Base-by-base conservation (phyloP, 2,113 vertebrate species). In the Callithrix jacchus region DNA sequence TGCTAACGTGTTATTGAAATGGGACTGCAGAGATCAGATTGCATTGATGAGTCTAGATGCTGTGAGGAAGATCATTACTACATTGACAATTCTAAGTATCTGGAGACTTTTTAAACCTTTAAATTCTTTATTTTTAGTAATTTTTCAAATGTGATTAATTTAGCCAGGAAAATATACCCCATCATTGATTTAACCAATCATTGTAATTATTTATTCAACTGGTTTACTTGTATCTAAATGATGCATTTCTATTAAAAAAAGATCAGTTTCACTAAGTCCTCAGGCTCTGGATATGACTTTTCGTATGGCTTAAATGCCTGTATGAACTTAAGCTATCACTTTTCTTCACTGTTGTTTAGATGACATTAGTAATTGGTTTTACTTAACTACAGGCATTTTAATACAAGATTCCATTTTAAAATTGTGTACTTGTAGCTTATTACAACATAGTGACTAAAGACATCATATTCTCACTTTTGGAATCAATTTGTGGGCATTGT, bases 391-490 rank as follows among this genome's bases (percentile, higher is more conserved):
- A 52, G 21, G 7, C 66, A n/a, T 49, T 91, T 66, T 90, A 87
- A 88, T 45, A 82, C 6, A 84, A 96, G 71, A 93, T 94, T 58
- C 16, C 47, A 93, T 93, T 74, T 47, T 73, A 89, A 93, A 89
- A 66, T 52, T 71, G 17, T 81, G 9, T 58, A 74, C 21, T 91
- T 92, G 27, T 90, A 25, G 27, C 4, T 90, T 79, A 32, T n/a
- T 74, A 47, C 10, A 86, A 45, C 8, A 56, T 37, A 56, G 30
- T 82, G 40, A 45, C 35, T 79, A 56, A 58, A 68, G n/a, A 25
- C 74, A 4, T 13, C 94, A 8, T 49, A 21, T 47, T 89, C 86
- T 23, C 73, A 35, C 35, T 66, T 79, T 54, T 74, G 66, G 70
- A 93, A 40, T 74, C 49, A 35, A 93, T 96, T 92, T 76, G n/a